Conservation (phyloP, 2,797 vertebrate species). For the Hylomyscus alleni region DNA sequence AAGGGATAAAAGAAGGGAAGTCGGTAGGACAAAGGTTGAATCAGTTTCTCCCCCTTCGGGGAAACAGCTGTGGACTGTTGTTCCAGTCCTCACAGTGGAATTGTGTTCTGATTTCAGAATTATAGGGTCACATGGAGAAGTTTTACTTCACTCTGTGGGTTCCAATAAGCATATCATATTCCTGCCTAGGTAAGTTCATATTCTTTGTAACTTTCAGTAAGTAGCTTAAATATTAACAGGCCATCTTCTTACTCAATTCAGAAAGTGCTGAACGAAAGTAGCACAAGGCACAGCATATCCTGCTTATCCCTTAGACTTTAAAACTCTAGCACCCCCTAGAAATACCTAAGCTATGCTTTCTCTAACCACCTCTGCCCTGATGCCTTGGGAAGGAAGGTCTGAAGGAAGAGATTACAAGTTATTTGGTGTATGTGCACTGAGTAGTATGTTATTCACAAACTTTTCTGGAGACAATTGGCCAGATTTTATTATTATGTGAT, state of each 20-base stretch:
- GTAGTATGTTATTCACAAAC: background rate
- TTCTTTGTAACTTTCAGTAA: constrained; percentile 26
- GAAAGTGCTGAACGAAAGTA: constrained; percentile 10
- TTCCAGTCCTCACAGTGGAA: constrained; percentile 66
- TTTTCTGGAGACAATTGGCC: background rate
- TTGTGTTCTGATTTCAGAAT: constrained; percentile 72
- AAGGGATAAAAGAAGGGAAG: constrained; percentile 73
- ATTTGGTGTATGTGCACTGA: background rate
- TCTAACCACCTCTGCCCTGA: background rate
- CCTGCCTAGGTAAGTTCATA: constrained; percentile 33
- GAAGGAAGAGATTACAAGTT: background rate
- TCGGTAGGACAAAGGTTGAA: constrained; percentile 81
- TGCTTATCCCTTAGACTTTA: background rate
- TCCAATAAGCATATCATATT: constrained; percentile 51
- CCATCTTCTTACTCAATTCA: constrained; percentile 11
- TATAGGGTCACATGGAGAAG: constrained; percentile 14
- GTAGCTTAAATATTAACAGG: background rate
- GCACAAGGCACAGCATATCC: background rate
- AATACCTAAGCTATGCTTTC: constrained; percentile 40
- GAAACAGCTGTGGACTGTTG: constrained; percentile 80
- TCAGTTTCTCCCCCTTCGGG: constrained; percentile 75
- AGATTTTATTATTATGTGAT: background rate
- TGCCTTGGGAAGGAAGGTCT: background rate
- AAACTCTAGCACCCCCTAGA: background rate
- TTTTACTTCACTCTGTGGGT: background rate